These are phyloP conservation scores for Listronotus bonariensis DNA, from an alignment of 1,140 invertebrate species.

Conservation along the genomic window DNA sequence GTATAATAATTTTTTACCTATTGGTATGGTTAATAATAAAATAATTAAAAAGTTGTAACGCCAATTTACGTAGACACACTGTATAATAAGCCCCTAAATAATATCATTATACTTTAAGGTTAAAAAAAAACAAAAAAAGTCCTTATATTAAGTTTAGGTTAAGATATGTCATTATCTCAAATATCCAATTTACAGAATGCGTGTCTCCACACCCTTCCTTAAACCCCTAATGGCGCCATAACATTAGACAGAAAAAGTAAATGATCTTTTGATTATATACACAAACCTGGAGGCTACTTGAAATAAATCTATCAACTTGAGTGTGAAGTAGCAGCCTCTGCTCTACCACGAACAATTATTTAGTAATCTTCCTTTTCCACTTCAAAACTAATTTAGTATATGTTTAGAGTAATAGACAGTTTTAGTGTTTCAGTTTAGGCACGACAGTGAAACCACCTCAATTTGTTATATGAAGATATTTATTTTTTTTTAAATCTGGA, in stretches of 20 bases:
- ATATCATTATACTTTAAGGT: too few relatives aligned
- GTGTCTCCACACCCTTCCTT: neutral
- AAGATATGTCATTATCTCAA: conserved; percentile 28
- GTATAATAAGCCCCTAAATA: too few relatives aligned
- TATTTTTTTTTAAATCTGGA: too few relatives aligned
- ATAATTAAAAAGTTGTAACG: too few relatives aligned
- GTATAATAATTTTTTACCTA: too few relatives aligned
- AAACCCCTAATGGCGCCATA: conserved; percentile 17
- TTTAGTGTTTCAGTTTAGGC: too few relatives aligned
- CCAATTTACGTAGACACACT: too few relatives aligned
- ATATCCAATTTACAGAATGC: conserved; percentile 18
- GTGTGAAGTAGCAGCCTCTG: conserved; percentile 31
- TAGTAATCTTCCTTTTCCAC: conserved; percentile 33
- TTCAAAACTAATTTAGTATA: conserved; percentile 26
- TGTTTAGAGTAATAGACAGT: neutral
- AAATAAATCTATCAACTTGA: conserved; percentile 35
- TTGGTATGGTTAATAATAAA: too few relatives aligned
- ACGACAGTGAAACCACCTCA: too few relatives aligned
- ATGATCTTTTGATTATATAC: conserved; percentile 35
- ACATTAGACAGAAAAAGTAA: conserved; percentile 26
- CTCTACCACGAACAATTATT: conserved; percentile 21
- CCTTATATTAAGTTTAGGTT: too few relatives aligned
- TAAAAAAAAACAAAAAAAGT: too few relatives aligned
- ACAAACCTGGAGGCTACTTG: conserved; percentile 17
- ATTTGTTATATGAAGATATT: too few relatives aligned